Evolutionary conservation across 2,113 vertebrate genomes (phyloP), one percentile per base, ranked within the genome.

Genomic region (Xyliphius kryptos): DNA sequence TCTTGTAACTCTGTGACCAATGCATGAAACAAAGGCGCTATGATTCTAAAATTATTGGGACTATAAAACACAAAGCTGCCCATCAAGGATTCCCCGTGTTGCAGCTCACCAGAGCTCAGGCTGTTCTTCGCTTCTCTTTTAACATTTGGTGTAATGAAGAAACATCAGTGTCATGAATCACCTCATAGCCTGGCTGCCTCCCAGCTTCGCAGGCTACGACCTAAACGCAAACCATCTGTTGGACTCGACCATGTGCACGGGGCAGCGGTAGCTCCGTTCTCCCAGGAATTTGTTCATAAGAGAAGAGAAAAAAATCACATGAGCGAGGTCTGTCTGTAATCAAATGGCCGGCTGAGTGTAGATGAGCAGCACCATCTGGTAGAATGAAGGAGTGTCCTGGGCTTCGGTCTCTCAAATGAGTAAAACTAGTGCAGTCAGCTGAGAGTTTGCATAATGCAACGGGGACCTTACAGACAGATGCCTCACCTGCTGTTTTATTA

Each of bases 151-250:
- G 65, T 69, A 81, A 81, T 60, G 63, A 78, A 75, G 73, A 74
- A 76, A 74, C 73, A 78, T 78, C 79, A 61, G 47, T 72, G 73
- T 82, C 76, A 75, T 85, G 83, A 83, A 82, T 87, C 81, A 81
- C 81, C 81, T 84, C 73, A 54, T 74, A 77, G 82, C 79, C 79
- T 80, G 79, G 3, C 70, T 40, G 77, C 80, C 77, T 74, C 71
- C 15, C 68, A 73, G 71, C 68, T 58, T 44, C 7, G 21, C 14
- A 6, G 51, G 43, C 60, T 44, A 62, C 63, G 71, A 72, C 57
- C 79, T 78, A 86, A 88, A 88, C 79, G 60, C 78, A 83, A 87
- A 88, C 83, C 86, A 86, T 86, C 84, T 88, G 86, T 81, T 74
- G 68, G 68, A 68, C 69, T 20, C n/a, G 5, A 69, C 71, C 71